A percentile compares a stretch with the other conserved stretches of the same genome.
phyloP scores from a whole-genome alignment of 2,797 vertebrate genomes.

The Cuniculus paca region DNA sequence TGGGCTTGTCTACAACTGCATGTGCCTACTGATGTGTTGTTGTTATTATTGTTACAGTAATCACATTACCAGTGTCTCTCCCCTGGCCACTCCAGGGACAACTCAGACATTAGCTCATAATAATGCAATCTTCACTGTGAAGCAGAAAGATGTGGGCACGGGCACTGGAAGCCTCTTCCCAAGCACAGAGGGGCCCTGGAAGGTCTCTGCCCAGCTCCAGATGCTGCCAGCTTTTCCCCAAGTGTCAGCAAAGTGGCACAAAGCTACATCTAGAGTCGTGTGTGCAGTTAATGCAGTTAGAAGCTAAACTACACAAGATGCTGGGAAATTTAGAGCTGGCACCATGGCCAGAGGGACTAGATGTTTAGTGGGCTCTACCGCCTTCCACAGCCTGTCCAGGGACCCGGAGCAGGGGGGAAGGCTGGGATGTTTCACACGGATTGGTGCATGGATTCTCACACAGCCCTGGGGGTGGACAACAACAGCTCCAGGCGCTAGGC shows the following conservation, averaged over 20 bases:
- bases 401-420: background rate
- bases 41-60: constrained; percentile 59
- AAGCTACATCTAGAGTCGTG: background rate
- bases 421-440: background rate
- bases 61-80: constrained; percentile 49
- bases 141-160: background rate
- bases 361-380: background rate
- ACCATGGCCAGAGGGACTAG: background rate
- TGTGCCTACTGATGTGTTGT: background rate
- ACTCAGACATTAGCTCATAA: constrained; percentile 77
- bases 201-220: background rate
- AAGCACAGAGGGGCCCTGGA: background rate
- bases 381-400: background rate
- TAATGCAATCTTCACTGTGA: constrained; percentile 27
- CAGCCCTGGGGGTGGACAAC: background rate
- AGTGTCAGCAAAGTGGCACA: background rate
- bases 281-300: background rate
- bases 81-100: constrained; percentile 49
- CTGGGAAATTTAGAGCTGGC: background rate
- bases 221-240: background rate
- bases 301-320: background rate
- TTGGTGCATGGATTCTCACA: background rate
- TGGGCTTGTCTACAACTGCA: background rate
- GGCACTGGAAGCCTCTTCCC: constrained; percentile 34
- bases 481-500: background rate